Evolutionary conservation across 2,888 invertebrate species (phyloP), one percentile per base, ranked within the genome.

Genomic region (Abrostola triplasia): DNA sequence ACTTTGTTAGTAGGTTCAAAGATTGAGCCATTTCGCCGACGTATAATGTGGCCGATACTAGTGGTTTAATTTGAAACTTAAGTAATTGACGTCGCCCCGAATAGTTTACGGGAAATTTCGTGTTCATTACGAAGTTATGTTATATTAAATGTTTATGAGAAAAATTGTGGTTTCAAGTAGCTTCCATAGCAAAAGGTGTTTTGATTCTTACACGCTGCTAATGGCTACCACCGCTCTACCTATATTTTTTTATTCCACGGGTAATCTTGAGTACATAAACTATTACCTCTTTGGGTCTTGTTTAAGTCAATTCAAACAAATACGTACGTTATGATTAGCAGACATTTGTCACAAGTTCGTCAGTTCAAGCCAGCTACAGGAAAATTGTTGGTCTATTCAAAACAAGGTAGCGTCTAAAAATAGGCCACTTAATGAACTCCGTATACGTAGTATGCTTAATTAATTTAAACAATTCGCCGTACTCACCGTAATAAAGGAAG

Each of bases 391-490:
- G 24, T 24, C 24, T 24, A 1, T 24, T 24, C 24, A 24, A 47
- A 11, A 7, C 42, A 8, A 47, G 51, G 5, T 11, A 57, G 51
- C 12, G 36, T 12, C 42, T 9, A 51, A 24, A 41, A 57, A 68
- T 52, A 55, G 10, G 53, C 41, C 13, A 58, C 38, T 13, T 54
- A 65, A 77, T 55, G 13, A 50, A 64, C 55, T 48, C 0, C 50
- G 72, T 77, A 73, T 80, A 83, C 70, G 65, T 76, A 71, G 65
- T 70, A 78, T 79, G 84, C 84, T 85, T 84, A 88, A 84, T 88
- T 89, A 89, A 90, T 89, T 90, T 85, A 87, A 88, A 88, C 87
- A 89, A 88, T 89, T 87, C 87, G 79, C 80, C 66, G 66, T 64
- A 77, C 78, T 84, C 80, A 80, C 78, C 81, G 82, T 84, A 83